Evolutionary conservation across 1,140 invertebrate genomes (phyloP), one percentile per base, ranked within the genome.

Genomic region (Bicyclus anynana): DNA sequence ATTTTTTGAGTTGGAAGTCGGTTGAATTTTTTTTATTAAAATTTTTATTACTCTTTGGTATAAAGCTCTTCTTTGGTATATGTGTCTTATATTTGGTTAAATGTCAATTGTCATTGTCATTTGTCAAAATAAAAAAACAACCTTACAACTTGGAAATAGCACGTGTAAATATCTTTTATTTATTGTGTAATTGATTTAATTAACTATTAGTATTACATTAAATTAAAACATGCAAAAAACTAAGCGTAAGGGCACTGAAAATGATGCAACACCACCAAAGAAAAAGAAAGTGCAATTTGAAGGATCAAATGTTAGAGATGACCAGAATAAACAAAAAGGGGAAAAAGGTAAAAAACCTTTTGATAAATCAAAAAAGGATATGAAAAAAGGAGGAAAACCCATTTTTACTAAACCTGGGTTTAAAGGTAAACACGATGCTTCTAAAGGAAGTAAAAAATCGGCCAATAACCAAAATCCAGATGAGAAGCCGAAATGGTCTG

Each of bases 401-500:
- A 12, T 13, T 37, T 66, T 59, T 12, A 67, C 64, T 13, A 71
- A 74, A 61, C 48, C 62, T 27, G 65, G 20, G n/a, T 18, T 40
- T 16, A 74, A 73, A 62, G 61, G 60, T 13, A 71, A 72, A 57
- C 46, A 33, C 35, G 64, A 48, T 54, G 65, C 69, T 53, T 50
- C 26, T 16, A 65, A 67, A 53, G 50, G 47, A 26, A 60, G 44
- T 4, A 69, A 71, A 49, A 70, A 71, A 52, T 51, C 53, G 27
- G 35, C 53, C 33, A 76, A 56, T 52, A 53, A 48, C 42, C 42
- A 48, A 37, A 42, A 42, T 50, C 72, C 59, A 40, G 59, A 68
- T 20, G 90, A 93, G 67, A 93, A 93, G 61, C 92, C 92, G 12
- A 90, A 94, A 73, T 95, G 95, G 94, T 80, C 89, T 12, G 90